Base-by-base conservation (phyloP, 2,888 invertebrate genomes). In the Platycheirus rosarum region DNA sequence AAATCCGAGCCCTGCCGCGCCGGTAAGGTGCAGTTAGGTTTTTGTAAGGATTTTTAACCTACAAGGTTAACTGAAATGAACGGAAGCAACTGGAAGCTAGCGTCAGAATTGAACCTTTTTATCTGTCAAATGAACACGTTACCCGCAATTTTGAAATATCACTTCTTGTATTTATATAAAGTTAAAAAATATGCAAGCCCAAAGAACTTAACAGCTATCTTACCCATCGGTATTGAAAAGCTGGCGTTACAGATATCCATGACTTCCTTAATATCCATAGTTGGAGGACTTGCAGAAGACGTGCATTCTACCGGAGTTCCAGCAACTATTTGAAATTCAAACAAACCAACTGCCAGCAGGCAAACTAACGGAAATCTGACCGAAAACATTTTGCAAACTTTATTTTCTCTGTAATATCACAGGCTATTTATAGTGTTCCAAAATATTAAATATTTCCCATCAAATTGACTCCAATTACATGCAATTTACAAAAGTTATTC, bases 211-310 rank as follows among this genome's bases (percentile, higher is more conserved):
- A n/a, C n/a, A n/a, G n/a, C n/a, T 2, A 4, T 53, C 91, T 91
- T 88, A 93, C 93, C 89, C 88, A 91, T 91, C 70, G 92, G 91
- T 66, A 91, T 91, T 7, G 91, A 89, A 85, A 92, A 93, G 20
- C 92, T 92, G 0, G 92, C 90, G 85, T 93, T 93, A 78, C 93
- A 93, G 3, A 88, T 86, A 2, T 87, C 88, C 90, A 92, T 91
- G 6, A 91, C 86, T 0, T 87, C 87, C 42, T 89, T 86, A 2
- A 92, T 85, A 85, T 92, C 90, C 11, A 91, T 71, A 1, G 84
- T 71, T 3, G 70, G 65, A 42, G 49, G 5, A 2, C 84, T 85
- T 0, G 84, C 84, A 2, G 86, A 84, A 14, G 85, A 77, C 53
- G 85, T 42, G 11, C 51, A 48, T 2, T 20, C 60, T 29, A 23